Evolutionary conservation across 2,888 invertebrate species (phyloP).

Genomic region (Papilio gigon): DNA sequence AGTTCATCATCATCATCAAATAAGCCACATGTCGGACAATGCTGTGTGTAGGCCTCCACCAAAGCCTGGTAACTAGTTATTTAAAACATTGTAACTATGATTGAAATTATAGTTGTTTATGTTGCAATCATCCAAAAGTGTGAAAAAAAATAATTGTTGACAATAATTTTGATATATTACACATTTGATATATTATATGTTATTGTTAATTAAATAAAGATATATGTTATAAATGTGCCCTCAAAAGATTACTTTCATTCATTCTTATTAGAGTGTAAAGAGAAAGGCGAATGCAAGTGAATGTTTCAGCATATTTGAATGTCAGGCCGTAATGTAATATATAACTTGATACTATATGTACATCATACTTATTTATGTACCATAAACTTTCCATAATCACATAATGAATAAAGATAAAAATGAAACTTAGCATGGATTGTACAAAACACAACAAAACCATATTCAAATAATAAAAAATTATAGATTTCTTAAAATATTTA

Average conservation of each 20-base stretch:
- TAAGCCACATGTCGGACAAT: too few species aligned
- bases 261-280: conserved; percentile 32
- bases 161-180: not conserved
- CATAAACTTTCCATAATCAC: not conserved
- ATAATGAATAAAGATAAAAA: not conserved
- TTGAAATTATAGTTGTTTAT: not conserved
- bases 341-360: not conserved
- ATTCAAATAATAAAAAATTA: not conserved
- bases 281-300: conserved; percentile 39
- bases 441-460: not conserved
- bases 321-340: not conserved
- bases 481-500: conserved; percentile 52
- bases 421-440: not conserved
- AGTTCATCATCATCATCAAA: too few species aligned
- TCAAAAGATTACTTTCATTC: conserved; percentile 66
- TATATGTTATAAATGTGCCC: conserved; percentile 23
- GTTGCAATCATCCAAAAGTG: not conserved
- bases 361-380: not conserved
- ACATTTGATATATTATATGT: too few species aligned
- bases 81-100: not conserved
- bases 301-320: conserved; percentile 31
- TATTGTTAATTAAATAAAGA: not conserved
- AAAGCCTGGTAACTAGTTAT: too few species aligned
- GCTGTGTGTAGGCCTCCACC: too few species aligned
- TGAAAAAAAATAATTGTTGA: not conserved